Evolutionary conservation across 1,140 invertebrate genomes (phyloP), one percentile per base, ranked within the genome.

Genomic region (Procambarus clarkii): DNA sequence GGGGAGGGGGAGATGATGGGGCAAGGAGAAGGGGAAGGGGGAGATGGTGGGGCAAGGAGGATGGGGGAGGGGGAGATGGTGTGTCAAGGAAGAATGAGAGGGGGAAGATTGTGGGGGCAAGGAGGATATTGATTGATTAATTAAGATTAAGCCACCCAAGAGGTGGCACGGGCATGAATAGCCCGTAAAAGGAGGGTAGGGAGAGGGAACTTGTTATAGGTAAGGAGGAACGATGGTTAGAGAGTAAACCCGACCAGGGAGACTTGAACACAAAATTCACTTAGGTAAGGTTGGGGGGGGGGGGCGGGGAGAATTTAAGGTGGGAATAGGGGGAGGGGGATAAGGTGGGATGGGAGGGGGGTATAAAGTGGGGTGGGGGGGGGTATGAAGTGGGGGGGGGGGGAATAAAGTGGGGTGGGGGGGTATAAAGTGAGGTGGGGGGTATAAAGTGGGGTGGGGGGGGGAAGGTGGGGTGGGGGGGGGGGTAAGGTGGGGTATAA

Each of bases 11-110:
- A 34, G 34, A 34, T 46, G 34, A 34, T 18, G 21, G 46, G 60
- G 81, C 15, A 83, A 64, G 81, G 24, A 11, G 78, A 54, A 21
- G 2, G 34, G 78, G 44, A 2, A 44, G 21, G 45, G 24, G 5
- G 34, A 64, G 82, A 69, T 13, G 76, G 71, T 54, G 34, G 34
- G 24, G 85, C 45, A 77, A 71, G 48, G 48, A n/a, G 15, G 34
- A 18, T 54, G 50, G 50, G 87, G 80, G 48, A 82, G 79, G 54
- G 79, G 79, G 7, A 54, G 46, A 54, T 8, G 60, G 82, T 74
- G 46, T 24, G 82, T 48, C 71, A 78, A n/a, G 45, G 71, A 24
- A 2, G 24, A 44, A 86, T 3, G 34, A 13, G 15, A 45, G 45
- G 45, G 24, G 45, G 4, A 46, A 45, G 77, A 44, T 34, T 0